Base-by-base conservation (phyloP, 2,888 invertebrate genomes). In the Leptopilina syphax region DNA sequence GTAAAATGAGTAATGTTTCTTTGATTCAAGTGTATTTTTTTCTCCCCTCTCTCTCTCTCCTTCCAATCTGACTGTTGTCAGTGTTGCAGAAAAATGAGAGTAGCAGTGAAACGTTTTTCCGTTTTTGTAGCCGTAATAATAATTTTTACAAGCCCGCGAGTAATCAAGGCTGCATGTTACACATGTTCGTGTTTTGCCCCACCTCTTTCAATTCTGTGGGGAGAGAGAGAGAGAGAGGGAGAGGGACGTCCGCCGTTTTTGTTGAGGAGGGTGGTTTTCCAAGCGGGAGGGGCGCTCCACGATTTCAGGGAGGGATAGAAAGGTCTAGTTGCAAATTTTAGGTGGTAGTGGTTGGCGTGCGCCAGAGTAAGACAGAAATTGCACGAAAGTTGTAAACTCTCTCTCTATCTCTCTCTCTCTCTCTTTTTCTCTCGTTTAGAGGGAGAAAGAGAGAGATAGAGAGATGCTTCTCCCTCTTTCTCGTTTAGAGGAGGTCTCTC, bases 121-220 rank as follows among this genome's bases (percentile, higher is more conserved):
- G 86, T 77, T 83, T 83, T 83, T 50, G 10, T 50, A 50, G 85
- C 78, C 79, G 85, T 88, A 88, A 89, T 89, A 90, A 90, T 90
- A 90, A 90, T 90, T 91, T 91, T 91, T 90, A 90, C 90, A 90
- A 89, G 85, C 87, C 88, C 88, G 87, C 88, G 88, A 86, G 91
- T 89, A 91, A 91, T 90, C 90, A 90, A 89, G 88, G 87, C 89
- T 88, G 88, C 88, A 87, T 87, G 89, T 88, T 90, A 91, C 89
- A 89, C 90, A 90, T 91, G 91, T 90, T 85, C 83, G 82, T 50
- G 50, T 10, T 47, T 7, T 10, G 79, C 83, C 79, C 86, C 88
- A 85, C 86, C 87, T 86, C 85, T 86, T 79, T 79, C 81, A 73
- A 78, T 81, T 81, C 84, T 34, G 34, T 34, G 34, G 34, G 34